Evolutionary conservation across 2,113 vertebrate genomes (phyloP).

Genomic region (Rafetus swinhoei): DNA sequence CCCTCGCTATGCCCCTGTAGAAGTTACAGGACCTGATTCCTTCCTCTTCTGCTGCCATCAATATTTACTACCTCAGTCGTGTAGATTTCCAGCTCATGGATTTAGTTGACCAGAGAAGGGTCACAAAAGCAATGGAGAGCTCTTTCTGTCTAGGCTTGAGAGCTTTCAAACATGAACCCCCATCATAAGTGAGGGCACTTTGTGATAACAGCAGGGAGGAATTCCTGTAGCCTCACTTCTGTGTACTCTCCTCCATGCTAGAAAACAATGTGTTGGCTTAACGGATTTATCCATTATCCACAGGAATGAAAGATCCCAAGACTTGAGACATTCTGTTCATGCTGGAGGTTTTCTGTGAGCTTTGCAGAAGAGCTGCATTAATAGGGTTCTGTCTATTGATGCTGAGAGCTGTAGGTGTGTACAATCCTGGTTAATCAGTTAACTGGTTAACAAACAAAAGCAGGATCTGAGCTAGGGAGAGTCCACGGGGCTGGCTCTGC

Average conservation of each 20-base stretch:
- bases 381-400: neutral
- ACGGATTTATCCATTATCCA: neutral
- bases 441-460: too few species aligned
- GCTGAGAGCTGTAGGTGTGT: too few species aligned
- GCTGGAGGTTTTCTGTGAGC: neutral
- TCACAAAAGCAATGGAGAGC: neutral
- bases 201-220: neutral
- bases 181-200: rapidly evolving
- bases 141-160: neutral
- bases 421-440: too few species aligned
- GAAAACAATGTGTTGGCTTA: neutral
- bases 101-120: neutral
- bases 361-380: neutral
- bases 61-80: too few species aligned
- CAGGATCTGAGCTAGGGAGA: too few species aligned
- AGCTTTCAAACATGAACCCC: neutral
- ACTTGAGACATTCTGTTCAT: neutral
- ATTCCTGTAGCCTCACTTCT: neutral
- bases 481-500: too few species aligned
- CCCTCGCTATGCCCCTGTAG: too few species aligned
- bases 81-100: neutral
- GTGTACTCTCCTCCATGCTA: neutral
- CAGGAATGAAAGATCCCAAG: neutral
- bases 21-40: neutral
- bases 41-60: rapidly evolving